Base-by-base conservation (phyloP, 2,113 vertebrate genomes). In the Eleginops maclovinus region DNA sequence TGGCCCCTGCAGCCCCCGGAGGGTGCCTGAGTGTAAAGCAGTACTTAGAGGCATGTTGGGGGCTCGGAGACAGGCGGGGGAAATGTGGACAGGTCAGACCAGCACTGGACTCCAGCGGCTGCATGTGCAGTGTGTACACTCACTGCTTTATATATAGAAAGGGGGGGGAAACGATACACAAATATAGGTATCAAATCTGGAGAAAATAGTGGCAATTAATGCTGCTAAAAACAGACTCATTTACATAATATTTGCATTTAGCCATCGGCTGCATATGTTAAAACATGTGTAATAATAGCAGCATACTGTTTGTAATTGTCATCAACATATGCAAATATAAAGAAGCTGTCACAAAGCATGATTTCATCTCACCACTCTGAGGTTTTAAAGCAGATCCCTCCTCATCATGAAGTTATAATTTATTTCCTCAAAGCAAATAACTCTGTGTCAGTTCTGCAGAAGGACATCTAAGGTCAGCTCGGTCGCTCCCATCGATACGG, bases 21-120 rank as follows among this genome's bases (percentile, higher is more conserved):
- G 85, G 83, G 78, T 77, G 70, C 70, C 79, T 41, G 63, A 70
- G 86, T 81, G 83, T 88, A 84, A 85, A 92, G 82, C 84, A 81
- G 55, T 89, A 90, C 81, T 91, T 87, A 90, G 81, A 92, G 88
- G 82, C 86, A 90, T 86, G 81, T 84, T 75, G 76, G 85, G 85
- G 85, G 85, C 79, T 73, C 50, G 75, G 85, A 85, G 86, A 89
- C 88, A 84, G 90, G 81, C 84, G 89, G 88, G 84, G 81, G 81
- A 83, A 82, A 89, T 70, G 83, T 87, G 86, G 85, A 91, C 86
- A 83, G 88, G 89, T 91, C 91, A 91, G 82, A 72, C 78, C 74
- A 79, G 69, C 71, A 63, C 26, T 87, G 83, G 83, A 85, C 83
- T 86, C 89, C 87, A 81, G 88, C 81, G 83, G 82, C 81, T 90